These are phyloP conservation scores for Crax fasciolata DNA, from an alignment of 2,797 vertebrate genomes.

Conservation along the genomic window DNA sequence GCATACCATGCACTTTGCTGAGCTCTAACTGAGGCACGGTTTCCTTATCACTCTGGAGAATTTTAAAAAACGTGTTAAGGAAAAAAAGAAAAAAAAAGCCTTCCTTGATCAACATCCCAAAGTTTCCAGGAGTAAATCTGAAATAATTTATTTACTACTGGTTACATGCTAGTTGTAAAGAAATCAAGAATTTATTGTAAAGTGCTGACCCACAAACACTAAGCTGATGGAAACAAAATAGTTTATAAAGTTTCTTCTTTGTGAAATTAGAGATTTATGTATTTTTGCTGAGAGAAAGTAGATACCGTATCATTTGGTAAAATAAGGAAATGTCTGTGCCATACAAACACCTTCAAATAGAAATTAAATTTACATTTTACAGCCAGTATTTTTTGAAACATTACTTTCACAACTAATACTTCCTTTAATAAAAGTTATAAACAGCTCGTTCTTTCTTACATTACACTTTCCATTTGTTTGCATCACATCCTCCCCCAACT, in stretches of 20 bases:
- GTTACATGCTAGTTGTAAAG: not conserved
- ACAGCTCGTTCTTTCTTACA: not conserved
- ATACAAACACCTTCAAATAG: not conserved
- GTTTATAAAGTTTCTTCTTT: not conserved
- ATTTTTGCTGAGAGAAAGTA: not conserved
- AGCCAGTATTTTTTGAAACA: not conserved
- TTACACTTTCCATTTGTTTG: not conserved
- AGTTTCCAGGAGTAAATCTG: not conserved
- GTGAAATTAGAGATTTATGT: not conserved
- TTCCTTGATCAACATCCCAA: constrained; percentile 50
- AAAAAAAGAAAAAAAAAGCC: not conserved
- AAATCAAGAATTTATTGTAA: not conserved
- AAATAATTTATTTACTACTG: not conserved
- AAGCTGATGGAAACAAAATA: not conserved
- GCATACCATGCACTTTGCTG: constrained; percentile 77
- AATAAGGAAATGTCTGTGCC: not conserved
- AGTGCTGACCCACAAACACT: not conserved
- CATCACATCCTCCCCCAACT: not conserved
- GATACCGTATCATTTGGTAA: not conserved
- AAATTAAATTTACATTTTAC: not conserved
- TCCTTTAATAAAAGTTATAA: not conserved
- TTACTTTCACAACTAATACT: not conserved
- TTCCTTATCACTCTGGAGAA: constrained; percentile 69
- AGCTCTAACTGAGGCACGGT: constrained; percentile 79
- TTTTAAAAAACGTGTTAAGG: not conserved